A percentile compares a stretch with the other conserved stretches of the same genome.
Conservation (phyloP, 37 sponge, comb jelly and placozoan genomes). For the Axinella damicornis region DNA sequence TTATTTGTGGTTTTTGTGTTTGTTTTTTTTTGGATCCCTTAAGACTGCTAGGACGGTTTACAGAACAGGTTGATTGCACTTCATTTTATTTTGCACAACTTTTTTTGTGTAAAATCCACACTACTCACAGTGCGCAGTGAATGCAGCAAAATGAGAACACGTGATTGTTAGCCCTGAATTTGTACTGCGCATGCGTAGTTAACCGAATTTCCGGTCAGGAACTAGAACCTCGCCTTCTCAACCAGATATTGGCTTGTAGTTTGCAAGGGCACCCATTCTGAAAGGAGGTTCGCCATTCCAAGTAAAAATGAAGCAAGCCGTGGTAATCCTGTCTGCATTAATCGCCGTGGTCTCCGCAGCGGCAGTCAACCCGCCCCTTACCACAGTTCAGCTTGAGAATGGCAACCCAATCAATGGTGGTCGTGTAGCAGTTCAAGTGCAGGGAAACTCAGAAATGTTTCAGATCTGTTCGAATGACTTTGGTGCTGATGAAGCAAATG, state of each 20-base stretch:
- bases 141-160: background rate
- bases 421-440: slow-evolving; percentile 21
- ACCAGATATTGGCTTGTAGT: no score
- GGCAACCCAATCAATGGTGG: slow-evolving; percentile 8
- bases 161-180: slow-evolving; percentile 36
- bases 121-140: background rate
- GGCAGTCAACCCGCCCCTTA: background rate
- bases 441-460: slow-evolving; percentile 15
- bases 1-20: no score
- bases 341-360: no score
- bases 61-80: no score
- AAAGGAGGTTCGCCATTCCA: background rate
- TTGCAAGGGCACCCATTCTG: no score
- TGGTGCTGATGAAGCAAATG: slow-evolving; percentile 24
- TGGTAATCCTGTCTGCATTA: no score
- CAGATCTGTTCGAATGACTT: slow-evolving; percentile 42
- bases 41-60: no score
- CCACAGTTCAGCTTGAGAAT: slow-evolving; percentile 12
- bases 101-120: background rate
- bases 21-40: no score
- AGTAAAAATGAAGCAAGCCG: no score
- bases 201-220: slow-evolving; percentile 3
- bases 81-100: no score
- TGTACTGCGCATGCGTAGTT: slow-evolving; percentile 34
- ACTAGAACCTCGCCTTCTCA: no score